These are phyloP conservation scores for Alethe castanea DNA, from an alignment of 2,113 vertebrate species.

Conservation along the genomic window DNA sequence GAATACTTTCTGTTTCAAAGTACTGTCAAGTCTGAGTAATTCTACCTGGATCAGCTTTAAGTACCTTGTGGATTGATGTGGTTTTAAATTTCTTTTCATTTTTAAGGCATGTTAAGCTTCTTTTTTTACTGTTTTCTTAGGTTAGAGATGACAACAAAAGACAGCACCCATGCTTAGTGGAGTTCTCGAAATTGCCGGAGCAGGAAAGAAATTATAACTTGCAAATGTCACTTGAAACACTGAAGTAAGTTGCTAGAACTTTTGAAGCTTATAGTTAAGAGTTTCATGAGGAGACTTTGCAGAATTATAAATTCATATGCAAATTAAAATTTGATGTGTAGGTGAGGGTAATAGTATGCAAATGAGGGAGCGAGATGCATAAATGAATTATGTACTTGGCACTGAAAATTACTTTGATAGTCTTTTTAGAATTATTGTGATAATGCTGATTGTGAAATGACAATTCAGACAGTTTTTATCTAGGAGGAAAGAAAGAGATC, in stretches of 20 bases:
- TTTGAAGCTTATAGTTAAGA: not conserved
- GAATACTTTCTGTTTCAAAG: not conserved
- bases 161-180: conserved; percentile 95
- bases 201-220: conserved; percentile 96
- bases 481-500: not conserved
- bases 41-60: not conserved
- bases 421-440: not conserved
- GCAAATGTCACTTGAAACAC: conserved; percentile 95
- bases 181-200: conserved; percentile 91
- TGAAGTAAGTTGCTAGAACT: conserved; percentile 81
- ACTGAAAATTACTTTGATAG: not conserved
- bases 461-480: not conserved
- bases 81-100: not conserved
- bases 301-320: not conserved
- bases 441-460: not conserved
- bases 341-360: not conserved
- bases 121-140: conserved; percentile 66
- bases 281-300: not conserved
- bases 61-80: not conserved
- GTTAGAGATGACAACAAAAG: conserved; percentile 94
- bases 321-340: not conserved
- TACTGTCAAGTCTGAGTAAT: not conserved
- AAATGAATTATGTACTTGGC: not conserved
- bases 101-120: not conserved
- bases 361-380: not conserved